Evolutionary conservation across 2,113 vertebrate genomes (phyloP).

Genomic region (Microcebus griseorufus): DNA sequence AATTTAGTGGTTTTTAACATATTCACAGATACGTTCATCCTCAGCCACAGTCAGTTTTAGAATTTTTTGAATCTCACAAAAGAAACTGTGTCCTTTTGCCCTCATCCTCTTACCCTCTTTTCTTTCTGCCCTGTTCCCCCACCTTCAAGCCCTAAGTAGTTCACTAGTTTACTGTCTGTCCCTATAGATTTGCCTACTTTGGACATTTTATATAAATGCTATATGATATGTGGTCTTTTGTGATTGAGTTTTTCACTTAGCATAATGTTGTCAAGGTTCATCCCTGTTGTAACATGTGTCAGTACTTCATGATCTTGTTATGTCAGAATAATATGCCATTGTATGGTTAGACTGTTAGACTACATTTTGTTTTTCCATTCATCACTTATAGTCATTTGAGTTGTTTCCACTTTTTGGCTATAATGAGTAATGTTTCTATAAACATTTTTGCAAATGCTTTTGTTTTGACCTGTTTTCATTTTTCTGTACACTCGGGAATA

Average conservation of each 20-base stretch:
- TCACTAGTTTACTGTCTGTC: neutral
- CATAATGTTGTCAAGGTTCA: neutral
- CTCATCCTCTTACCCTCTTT: fast-evolving
- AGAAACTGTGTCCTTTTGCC: neutral
- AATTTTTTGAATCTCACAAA: neutral
- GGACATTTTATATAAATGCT: too few species aligned
- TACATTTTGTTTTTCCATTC: neutral
- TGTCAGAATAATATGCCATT: neutral
- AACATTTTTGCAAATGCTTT: neutral
- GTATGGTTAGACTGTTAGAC: neutral
- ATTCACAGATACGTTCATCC: neutral
- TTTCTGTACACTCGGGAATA: neutral
- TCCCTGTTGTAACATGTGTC: neutral
- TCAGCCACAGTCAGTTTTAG: neutral
- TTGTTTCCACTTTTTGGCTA: neutral
- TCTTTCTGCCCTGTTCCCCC: neutral
- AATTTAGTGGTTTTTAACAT: neutral
- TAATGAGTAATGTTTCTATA: neutral
- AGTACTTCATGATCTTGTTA: neutral
- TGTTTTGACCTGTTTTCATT: neutral
- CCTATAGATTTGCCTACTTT: neutral
- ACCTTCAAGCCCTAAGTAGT: neutral
- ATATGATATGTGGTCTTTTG: neutral
- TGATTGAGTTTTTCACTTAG: neutral
- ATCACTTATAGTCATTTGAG: neutral